Percentiles rank a stretch among this genome's conserved stretches.
Evolutionary conservation across 2,888 invertebrate species (phyloP).

Genomic region (Crepidodera aurea): DNA sequence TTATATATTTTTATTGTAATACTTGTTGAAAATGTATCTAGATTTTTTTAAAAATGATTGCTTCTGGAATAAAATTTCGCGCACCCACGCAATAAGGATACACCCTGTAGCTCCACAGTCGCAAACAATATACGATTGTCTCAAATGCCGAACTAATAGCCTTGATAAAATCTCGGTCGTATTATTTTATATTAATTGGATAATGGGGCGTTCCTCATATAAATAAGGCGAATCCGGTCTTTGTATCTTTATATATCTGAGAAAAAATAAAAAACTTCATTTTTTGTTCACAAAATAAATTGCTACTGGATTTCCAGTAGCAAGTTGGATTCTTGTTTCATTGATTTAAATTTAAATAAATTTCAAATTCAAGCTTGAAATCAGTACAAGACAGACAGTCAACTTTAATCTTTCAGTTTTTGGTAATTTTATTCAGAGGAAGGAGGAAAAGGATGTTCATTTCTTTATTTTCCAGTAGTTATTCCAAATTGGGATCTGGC

Average conservation of each 20-base stretch:
- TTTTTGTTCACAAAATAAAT: neutral
- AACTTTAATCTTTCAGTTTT: too few species aligned
- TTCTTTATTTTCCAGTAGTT: too few species aligned
- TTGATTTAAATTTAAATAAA: too few species aligned
- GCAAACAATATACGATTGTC: constrained; percentile 7
- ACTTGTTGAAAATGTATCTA: too few species aligned
- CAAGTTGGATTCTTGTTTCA: neutral
- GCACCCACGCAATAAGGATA: neutral
- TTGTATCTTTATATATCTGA: neutral
- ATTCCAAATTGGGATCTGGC: too few species aligned
- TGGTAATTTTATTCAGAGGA: too few species aligned
- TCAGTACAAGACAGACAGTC: too few species aligned
- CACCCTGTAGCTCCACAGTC: neutral
- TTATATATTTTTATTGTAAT: too few species aligned
- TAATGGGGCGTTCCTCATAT: constrained; percentile 1
- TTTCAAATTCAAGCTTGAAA: too few species aligned
- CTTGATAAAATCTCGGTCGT: constrained; percentile 1
- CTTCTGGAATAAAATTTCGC: too few species aligned
- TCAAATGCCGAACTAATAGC: neutral
- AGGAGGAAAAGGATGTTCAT: too few species aligned
- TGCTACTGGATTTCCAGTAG: constrained; percentile 1
- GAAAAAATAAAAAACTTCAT: neutral
- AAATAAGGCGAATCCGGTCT: constrained; percentile 2
- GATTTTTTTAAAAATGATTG: too few species aligned
- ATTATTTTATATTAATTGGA: constrained; percentile 8